Conservation (phyloP, 1,140 invertebrate species). For the Oscheius sp. region DNA sequence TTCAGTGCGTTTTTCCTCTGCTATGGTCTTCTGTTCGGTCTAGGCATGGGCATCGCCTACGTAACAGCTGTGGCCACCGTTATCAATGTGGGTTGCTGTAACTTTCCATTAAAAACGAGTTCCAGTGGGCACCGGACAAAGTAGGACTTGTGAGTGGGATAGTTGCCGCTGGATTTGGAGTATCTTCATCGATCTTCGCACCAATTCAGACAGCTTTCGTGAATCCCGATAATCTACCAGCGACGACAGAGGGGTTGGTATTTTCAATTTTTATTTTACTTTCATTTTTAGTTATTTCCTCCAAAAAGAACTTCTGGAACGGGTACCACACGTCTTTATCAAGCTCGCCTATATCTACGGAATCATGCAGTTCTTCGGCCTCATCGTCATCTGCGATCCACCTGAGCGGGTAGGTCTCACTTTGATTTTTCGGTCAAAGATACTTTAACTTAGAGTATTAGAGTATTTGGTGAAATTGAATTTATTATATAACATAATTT, state of each 20-base stretch:
- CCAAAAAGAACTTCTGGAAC: constrained; percentile 44
- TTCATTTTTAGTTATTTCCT: constrained; percentile 52
- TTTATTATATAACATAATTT: constrained; percentile 1
- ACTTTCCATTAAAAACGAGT: neutral
- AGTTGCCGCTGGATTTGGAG: constrained; percentile 59
- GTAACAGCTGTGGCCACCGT: constrained; percentile 56
- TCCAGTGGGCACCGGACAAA: constrained; percentile 55
- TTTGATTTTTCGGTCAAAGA: neutral
- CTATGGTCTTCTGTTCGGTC: constrained; percentile 58
- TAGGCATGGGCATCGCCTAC: constrained; percentile 60
- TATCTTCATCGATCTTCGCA: constrained; percentile 58
- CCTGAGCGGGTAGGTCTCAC: constrained; percentile 35
- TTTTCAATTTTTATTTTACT: neutral
- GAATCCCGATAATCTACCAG: constrained; percentile 51
- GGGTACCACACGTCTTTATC: constrained; percentile 51
- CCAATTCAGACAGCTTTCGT: constrained; percentile 56
- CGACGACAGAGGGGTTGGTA: constrained; percentile 52
- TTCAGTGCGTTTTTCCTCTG: constrained; percentile 53
- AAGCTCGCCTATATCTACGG: constrained; percentile 50
- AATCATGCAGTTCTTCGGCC: constrained; percentile 54
- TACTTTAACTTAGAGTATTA: too few relatives aligned
- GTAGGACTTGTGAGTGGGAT: constrained; percentile 53
- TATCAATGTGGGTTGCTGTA: constrained; percentile 46
- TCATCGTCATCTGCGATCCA: constrained; percentile 58
- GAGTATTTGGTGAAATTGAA: neutral